Conservation (phyloP, 53 echinoderm and acorn worm species). For the Zoroaster sp. region DNA sequence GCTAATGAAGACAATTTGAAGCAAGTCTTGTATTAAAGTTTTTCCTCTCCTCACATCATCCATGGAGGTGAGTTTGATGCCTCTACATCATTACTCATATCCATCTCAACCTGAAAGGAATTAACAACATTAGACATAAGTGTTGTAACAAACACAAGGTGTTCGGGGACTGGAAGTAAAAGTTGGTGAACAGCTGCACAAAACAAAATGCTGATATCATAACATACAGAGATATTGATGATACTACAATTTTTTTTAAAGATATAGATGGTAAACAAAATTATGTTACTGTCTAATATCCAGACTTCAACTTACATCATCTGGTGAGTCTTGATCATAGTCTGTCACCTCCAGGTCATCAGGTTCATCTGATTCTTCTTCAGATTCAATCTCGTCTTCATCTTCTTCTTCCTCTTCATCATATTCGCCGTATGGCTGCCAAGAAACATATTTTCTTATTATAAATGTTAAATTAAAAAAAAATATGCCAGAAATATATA, state of each 20-base stretch:
- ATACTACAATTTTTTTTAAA: no score
- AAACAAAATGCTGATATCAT: not conserved
- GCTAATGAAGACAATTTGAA: no score
- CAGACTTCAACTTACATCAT: constrained; percentile 78
- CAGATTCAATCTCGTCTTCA: constrained; percentile 96
- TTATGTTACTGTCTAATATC: not conserved
- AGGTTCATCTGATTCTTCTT: constrained; percentile 97
- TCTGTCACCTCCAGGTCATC: constrained; percentile 99
- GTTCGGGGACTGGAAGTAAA: no score
- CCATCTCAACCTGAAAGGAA: constrained; percentile 84
- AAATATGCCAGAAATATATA: not conserved
- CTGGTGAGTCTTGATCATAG: constrained; percentile 97
- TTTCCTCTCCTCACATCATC: constrained; percentile 55
- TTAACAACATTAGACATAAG: not conserved
- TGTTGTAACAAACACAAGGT: no score
- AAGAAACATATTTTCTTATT: no score
- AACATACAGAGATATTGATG: not conserved
- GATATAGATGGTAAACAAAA: no score
- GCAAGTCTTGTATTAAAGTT: not conserved
- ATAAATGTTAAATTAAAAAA: not conserved
- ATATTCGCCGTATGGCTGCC: constrained; percentile 79
- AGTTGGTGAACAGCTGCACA: not conserved
- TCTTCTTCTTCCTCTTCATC: constrained; percentile 96
- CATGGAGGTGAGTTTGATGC: constrained; percentile 65
- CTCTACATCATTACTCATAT: constrained; percentile 88